These are phyloP conservation scores for Catocala nupta DNA, from an alignment of 2,888 invertebrate species.

Conservation along the genomic window DNA sequence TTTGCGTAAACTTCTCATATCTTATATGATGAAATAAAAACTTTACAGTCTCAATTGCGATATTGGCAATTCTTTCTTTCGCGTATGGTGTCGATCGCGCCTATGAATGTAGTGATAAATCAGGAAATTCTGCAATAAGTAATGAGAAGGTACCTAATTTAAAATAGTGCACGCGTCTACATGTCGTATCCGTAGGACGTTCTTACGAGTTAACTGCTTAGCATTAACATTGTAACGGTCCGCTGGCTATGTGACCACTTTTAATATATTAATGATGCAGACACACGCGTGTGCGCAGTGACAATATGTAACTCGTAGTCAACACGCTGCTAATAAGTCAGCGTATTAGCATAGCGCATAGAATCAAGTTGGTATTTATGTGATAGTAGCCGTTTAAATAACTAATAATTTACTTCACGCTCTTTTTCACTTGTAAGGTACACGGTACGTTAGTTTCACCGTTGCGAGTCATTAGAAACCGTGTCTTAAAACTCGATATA, in stretches of 20 bases:
- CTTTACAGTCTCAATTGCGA: no score
- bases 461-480: slow-evolving; percentile 9
- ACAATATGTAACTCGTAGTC: slow-evolving; percentile 20
- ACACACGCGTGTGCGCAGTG: slow-evolving; percentile 21
- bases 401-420: slow-evolving; percentile 25
- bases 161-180: not conserved
- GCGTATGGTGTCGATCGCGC: no score
- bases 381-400: slow-evolving; percentile 17
- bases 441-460: slow-evolving; percentile 9
- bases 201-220: slow-evolving; percentile 34
- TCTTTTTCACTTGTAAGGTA: slow-evolving; percentile 7
- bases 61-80: no score
- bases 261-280: slow-evolving; percentile 28
- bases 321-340: slow-evolving; percentile 23
- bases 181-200: slow-evolving; percentile 19
- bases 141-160: not conserved
- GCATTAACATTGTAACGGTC: slow-evolving; percentile 42
- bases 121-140: no score
- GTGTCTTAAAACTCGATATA: slow-evolving; percentile 4
- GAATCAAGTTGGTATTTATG: slow-evolving; percentile 12
- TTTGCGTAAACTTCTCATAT: not conserved
- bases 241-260: slow-evolving; percentile 25
- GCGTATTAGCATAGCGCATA: slow-evolving; percentile 20
- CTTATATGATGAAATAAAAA: not conserved
- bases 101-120: no score